Conservation (phyloP, 2,113 vertebrate species). For the Vidua chalybeata region DNA sequence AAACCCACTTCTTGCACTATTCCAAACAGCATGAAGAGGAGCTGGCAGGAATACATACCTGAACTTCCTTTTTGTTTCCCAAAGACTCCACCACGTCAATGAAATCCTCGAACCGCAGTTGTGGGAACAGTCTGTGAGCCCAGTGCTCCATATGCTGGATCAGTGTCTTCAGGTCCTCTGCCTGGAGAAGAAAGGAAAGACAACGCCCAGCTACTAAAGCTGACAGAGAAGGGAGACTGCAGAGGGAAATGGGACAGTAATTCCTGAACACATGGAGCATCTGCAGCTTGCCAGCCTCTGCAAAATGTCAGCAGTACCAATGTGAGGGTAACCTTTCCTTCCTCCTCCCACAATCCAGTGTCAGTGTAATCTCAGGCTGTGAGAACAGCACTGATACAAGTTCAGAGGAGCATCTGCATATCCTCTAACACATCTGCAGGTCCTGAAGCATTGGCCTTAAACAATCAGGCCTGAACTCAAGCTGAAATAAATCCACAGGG, state of each 20-base stretch:
- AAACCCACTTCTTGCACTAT: neutral
- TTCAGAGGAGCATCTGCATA: neutral
- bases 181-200: slow-evolving; percentile 68
- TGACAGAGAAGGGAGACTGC: neutral
- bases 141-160: slow-evolving; percentile 95
- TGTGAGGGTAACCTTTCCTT: neutral
- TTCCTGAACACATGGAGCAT: neutral
- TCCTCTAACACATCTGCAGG: neutral
- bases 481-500: neutral
- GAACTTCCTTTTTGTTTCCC: slow-evolving; percentile 93
- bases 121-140: slow-evolving; percentile 93
- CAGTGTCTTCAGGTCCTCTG: slow-evolving; percentile 85
- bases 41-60: slow-evolving; percentile 74
- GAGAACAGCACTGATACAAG: neutral
- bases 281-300: neutral
- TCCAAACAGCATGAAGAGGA: neutral
- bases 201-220: neutral
- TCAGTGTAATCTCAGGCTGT: neutral
- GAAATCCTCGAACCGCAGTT: slow-evolving; percentile 93
- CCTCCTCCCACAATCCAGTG: neutral
- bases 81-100: slow-evolving; percentile 86
- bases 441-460: neutral
- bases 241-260: neutral
- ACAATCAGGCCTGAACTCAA: neutral
- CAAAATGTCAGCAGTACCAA: neutral